Evolutionary conservation across 2,888 invertebrate species (phyloP), one percentile per base, ranked within the genome.

Genomic region (Eristalis arbustorum): DNA sequence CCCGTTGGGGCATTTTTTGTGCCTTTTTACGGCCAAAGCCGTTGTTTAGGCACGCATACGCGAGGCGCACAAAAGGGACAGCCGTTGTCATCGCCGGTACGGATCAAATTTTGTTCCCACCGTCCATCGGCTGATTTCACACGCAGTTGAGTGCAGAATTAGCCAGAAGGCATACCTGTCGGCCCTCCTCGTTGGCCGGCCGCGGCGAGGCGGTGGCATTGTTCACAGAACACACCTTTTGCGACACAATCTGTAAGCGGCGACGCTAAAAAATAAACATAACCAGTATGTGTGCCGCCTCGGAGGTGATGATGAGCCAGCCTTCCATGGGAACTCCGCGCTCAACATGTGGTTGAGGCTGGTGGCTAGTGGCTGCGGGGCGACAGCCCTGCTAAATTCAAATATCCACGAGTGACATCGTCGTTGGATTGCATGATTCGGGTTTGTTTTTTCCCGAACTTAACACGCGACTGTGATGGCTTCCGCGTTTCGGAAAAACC

Each of bases 391-490:
- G 73, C 59, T 56, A 59, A 31, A 63, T 28, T 40, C 31, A 28
- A 42, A 28, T 64, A 22, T 22, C 37, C 34, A 64, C 63, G 37
- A 18, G 8, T 37, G 37, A 37, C 56, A 18, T 23, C 25, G 75
- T 37, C 42, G 62, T 40, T 71, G 22, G 28, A 59, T 73, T 80
- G 80, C 84, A 81, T 85, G 77, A 62, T 77, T 79, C 31, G 75
- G 73, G 68, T 62, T 69, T 57, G 67, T 82, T 25, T 18, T 11
- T 34, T 63, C 77, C 71, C 74, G 77, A 78, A 82, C 77, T 62
- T 23, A 77, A 81, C 85, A 85, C 85, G 85, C 82, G 82, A 82
- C 77, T 74, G 81, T 85, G 66, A 81, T 71, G 69, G 66, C 57
- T 81, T 81, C 80, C 80, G 80, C 25, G 74, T 81, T 82, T 82